Percentiles rank a stretch among this genome's conserved stretches.
Evolutionary conservation across 2,797 vertebrate species (phyloP).

Genomic region (Tamandua tetradactyla): DNA sequence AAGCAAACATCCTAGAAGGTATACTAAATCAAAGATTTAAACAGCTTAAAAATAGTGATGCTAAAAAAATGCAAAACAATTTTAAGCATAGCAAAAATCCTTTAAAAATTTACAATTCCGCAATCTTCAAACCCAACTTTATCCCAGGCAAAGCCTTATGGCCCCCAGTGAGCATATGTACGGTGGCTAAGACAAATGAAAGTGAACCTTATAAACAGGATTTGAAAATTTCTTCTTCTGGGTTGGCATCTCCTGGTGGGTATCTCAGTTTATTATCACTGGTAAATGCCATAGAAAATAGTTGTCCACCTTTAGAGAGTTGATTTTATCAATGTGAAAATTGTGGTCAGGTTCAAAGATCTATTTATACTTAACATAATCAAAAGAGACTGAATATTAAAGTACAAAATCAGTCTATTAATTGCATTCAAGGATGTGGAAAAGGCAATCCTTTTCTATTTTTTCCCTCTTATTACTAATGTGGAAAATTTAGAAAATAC

Average conservation of each 20-base stretch:
- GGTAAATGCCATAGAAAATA: background rate
- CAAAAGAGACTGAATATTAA: background rate
- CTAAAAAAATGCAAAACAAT: constrained; percentile 29
- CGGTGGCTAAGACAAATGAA: background rate
- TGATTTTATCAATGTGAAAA: background rate
- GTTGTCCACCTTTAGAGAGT: background rate
- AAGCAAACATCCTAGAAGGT: constrained; percentile 69
- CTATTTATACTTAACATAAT: background rate
- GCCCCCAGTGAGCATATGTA: background rate
- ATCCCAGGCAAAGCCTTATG: background rate
- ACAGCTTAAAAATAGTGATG: constrained; percentile 57
- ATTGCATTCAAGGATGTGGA: background rate
- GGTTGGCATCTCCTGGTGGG: background rate
- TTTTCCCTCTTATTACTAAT: background rate
- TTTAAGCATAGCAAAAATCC: constrained; percentile 33
- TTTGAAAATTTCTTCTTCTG: background rate
- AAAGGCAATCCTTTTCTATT: background rate
- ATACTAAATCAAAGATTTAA: constrained; percentile 52
- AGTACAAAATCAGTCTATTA: background rate
- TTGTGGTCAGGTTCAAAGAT: background rate
- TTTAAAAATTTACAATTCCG: constrained; percentile 24
- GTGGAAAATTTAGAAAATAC: constrained; percentile 9
- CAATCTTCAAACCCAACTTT: background rate
- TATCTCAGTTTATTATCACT: background rate
- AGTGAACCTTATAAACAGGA: background rate